Evolutionary conservation across 2,888 invertebrate genomes (phyloP).

Genomic region (Callosobruchus maculatus): DNA sequence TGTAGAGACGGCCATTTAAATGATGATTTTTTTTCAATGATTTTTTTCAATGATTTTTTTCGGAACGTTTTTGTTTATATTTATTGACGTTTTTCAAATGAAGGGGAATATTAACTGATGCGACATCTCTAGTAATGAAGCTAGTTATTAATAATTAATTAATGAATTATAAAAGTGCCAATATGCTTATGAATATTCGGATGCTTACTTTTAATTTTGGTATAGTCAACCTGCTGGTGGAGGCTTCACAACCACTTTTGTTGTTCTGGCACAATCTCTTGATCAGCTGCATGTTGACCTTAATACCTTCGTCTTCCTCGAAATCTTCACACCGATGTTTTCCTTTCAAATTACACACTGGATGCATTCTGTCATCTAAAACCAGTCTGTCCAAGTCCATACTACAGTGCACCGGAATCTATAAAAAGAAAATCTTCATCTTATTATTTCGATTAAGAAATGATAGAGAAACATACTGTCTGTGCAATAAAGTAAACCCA

Average conservation of each 20-base stretch:
- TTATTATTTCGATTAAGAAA: background rate
- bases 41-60: no score
- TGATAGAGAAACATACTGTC: no score
- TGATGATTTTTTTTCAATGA: no score
- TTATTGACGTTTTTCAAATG: no score
- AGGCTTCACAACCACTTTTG: conserved; percentile 29
- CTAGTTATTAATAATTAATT: no score
- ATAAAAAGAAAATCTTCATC: background rate
- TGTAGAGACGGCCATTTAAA: no score
- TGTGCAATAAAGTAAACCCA: no score
- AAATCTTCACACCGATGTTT: conserved; percentile 70
- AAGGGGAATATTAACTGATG: no score
- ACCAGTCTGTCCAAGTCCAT: conserved; percentile 43
- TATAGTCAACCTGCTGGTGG: conserved; percentile 34
- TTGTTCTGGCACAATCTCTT: conserved; percentile 27
- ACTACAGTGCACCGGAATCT: conserved; percentile 8
- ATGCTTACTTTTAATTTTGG: conserved; percentile 30
- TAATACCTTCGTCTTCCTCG: conserved; percentile 58
- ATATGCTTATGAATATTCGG: no score
- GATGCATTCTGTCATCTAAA: conserved; percentile 64
- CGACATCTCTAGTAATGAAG: no score
- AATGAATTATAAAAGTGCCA: no score
- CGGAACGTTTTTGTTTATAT: no score
- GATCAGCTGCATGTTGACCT: conserved; percentile 18
- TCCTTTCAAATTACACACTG: conserved; percentile 60